Conservation (phyloP, 2,113 vertebrate species). For the Recurvirostra avosetta region DNA sequence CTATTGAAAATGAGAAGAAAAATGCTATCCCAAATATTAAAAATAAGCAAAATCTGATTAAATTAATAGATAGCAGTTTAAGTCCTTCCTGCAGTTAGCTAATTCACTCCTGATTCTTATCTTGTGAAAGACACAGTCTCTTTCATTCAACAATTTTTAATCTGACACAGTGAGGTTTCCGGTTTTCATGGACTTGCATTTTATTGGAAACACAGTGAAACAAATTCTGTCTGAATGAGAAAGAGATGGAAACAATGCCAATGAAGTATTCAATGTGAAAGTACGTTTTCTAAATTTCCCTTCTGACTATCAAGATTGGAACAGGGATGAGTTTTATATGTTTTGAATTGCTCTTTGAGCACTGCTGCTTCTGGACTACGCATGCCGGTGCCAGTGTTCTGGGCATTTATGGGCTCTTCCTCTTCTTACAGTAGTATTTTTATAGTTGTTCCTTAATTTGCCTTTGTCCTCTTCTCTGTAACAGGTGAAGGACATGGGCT, state of each 20-base stretch:
- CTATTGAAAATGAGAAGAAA: neutral
- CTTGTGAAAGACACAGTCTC: neutral
- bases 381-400: neutral
- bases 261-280: neutral
- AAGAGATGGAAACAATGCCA: neutral
- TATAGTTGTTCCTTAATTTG: neutral
- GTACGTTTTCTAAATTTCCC: neutral
- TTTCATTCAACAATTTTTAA: conserved; percentile 7
- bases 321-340: neutral
- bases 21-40: neutral
- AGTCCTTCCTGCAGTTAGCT: neutral
- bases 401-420: neutral
- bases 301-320: neutral
- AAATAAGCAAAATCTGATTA: neutral
- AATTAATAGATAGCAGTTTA: neutral
- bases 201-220: conserved; percentile 15
- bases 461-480: neutral
- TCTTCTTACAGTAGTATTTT: neutral
- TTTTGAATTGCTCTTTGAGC: neutral
- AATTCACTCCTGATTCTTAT: neutral
- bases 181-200: neutral
- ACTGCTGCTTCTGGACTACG: neutral
- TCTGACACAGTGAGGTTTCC: neutral
- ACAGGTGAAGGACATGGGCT: neutral
- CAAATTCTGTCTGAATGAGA: conserved; percentile 1